Evolutionary conservation across 1,140 invertebrate species (phyloP).

Genomic region (Aphidius ervi): DNA sequence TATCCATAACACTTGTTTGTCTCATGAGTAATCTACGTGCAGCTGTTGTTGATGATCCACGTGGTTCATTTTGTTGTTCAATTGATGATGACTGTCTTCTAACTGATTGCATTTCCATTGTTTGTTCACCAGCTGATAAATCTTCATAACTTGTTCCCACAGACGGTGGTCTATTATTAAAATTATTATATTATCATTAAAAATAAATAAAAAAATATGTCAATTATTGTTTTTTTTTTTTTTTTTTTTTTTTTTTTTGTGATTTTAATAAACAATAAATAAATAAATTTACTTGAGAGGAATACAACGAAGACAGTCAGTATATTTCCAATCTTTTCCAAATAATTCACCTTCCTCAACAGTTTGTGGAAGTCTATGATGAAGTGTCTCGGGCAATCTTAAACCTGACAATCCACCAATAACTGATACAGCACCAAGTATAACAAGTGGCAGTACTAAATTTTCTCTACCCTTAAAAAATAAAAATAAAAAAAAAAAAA

Average conservation of each 20-base stretch:
- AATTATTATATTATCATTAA: constrained; percentile 5
- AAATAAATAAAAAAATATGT: not conserved
- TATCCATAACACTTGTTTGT: constrained; percentile 74
- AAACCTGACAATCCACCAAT: constrained; percentile 75
- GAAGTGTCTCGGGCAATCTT: constrained; percentile 75
- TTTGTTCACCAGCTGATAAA: constrained; percentile 31
- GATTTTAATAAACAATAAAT: constrained; percentile 10
- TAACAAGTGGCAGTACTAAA: constrained; percentile 73
- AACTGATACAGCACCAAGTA: constrained; percentile 74
- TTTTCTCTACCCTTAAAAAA: constrained; percentile 70
- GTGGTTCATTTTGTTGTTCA: constrained; percentile 8
- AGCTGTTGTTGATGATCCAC: constrained; percentile 13
- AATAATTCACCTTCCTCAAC: constrained; percentile 83
- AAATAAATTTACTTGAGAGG: constrained; percentile 55
- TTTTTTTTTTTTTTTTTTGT: no score
- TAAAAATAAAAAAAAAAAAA: constrained; percentile 25
- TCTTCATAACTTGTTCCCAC: constrained; percentile 47
- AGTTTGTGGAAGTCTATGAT: constrained; percentile 75
- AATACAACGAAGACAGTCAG: constrained; percentile 67
- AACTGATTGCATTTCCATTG: constrained; percentile 25
- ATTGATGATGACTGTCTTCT: constrained; percentile 8
- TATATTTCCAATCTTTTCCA: constrained; percentile 75
- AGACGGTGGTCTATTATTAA: constrained; percentile 33
- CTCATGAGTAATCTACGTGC: constrained; percentile 59
- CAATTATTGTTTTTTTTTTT: no score